These are phyloP conservation scores for Drosophila mimica DNA, from an alignment of 2,888 invertebrate genomes.

Conservation along the genomic window DNA sequence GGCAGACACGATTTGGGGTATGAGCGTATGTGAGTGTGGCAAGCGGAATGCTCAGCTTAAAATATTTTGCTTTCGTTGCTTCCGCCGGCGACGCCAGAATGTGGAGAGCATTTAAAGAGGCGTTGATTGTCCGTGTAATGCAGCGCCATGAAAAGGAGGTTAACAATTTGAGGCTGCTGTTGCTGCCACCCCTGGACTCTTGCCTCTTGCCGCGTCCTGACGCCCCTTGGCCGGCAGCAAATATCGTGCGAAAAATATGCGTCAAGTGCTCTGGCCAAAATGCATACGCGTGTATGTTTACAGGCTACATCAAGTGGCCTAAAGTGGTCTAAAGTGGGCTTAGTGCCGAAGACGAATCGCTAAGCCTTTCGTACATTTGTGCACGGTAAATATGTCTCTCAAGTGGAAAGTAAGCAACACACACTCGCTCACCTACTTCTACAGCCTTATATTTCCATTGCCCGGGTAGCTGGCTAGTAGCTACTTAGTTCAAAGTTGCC, in stretches of 20 bases:
- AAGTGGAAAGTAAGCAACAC: conserved; percentile 71
- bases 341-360: conserved; percentile 49
- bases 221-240: conserved; percentile 39
- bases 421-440: conserved; percentile 6
- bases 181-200: conserved; percentile 18
- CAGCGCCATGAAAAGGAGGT: conserved; percentile 66
- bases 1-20: too few relatives aligned
- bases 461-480: conserved; percentile 20
- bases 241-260: conserved; percentile 58
- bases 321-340: conserved; percentile 71
- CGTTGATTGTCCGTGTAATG: conserved; percentile 74
- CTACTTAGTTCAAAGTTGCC: conserved; percentile 59
- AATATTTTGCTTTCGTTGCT: conserved; percentile 63
- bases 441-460: conserved; percentile 27
- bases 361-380: conserved; percentile 55
- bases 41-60: conserved; percentile 57
- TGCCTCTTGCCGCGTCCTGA: conserved; percentile 24
- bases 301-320: conserved; percentile 66
- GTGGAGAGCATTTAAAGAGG: conserved; percentile 51
- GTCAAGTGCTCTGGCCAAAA: conserved; percentile 10
- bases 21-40: not conserved
- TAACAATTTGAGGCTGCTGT: conserved; percentile 68
- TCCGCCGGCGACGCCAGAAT: conserved; percentile 40
- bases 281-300: conserved; percentile 19
- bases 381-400: conserved; percentile 69